phyloP scores from a whole-genome alignment of 2,113 vertebrate species.

The Macheiramphus alcinus region DNA sequence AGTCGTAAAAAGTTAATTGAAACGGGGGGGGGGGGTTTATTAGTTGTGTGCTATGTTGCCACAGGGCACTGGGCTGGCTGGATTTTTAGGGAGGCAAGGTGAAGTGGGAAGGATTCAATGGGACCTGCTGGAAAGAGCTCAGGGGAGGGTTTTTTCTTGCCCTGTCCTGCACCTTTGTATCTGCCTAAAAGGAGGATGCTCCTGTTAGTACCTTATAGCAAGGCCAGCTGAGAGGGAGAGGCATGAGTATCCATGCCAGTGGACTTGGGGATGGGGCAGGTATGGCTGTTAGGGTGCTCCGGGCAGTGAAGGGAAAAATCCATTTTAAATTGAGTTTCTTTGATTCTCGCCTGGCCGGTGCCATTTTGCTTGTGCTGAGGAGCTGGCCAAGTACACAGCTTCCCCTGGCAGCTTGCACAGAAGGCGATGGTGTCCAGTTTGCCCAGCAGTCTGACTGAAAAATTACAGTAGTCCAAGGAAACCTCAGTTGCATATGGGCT shows the following conservation, averaged over 20 bases:
- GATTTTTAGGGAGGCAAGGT: neutral
- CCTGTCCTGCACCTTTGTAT: neutral
- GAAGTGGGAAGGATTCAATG: neutral
- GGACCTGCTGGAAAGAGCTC: neutral
- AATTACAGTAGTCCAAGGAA: neutral
- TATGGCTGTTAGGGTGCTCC: neutral
- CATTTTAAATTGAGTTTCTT: neutral
- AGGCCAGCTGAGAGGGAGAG: neutral
- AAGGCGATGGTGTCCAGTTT: neutral
- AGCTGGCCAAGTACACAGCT: neutral
- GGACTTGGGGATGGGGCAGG: neutral
- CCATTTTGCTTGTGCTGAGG: neutral
- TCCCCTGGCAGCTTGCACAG: neutral
- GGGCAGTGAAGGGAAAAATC: neutral
- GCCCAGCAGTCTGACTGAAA: neutral
- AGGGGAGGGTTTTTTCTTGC: neutral
- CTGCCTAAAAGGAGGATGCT: neutral
- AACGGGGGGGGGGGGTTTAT: neutral
- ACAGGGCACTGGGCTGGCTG: neutral
- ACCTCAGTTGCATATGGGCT: neutral
- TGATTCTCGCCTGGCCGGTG: fast-evolving
- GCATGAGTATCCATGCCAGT: fast-evolving
- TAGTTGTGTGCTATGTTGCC: neutral
- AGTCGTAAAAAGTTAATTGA: constrained; percentile 64
- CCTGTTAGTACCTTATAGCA: neutral